Evolutionary conservation across 2,113 vertebrate genomes (phyloP).

Genomic region (Ursus arctos): DNA sequence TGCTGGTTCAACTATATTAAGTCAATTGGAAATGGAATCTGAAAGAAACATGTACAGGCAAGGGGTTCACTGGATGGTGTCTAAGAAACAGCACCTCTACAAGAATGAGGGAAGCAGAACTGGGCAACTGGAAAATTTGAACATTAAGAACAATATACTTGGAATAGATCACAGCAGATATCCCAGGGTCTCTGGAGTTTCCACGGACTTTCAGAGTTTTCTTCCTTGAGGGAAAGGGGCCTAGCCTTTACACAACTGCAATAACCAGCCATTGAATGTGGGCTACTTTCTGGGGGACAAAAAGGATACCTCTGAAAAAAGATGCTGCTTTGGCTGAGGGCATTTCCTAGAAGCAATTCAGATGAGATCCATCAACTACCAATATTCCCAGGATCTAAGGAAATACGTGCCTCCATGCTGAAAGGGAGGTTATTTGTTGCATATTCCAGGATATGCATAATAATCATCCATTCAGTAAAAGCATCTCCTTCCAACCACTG

Average conservation of each 20-base stretch:
- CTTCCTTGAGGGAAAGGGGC: neutral
- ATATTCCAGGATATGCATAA: neutral
- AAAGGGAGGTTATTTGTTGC: neutral
- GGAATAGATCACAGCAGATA: neutral
- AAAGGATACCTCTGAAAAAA: neutral
- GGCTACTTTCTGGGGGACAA: neutral
- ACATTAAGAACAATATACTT: neutral
- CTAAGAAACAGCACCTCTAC: neutral
- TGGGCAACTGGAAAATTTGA: neutral
- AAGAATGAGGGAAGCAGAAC: neutral
- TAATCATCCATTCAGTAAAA: neutral
- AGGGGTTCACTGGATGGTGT: neutral
- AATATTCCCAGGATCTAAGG: neutral
- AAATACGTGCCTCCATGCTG: neutral
- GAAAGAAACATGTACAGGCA: neutral
- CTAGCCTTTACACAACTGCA: neutral
- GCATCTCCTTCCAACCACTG: neutral
- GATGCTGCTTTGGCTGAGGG: neutral
- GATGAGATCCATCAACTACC: neutral
- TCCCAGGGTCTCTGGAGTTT: neutral
- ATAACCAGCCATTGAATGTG: neutral
- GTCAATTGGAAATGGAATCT: neutral
- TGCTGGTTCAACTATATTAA: neutral
- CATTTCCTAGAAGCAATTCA: neutral
- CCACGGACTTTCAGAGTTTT: neutral